Evolutionary conservation across 2,888 invertebrate genomes (phyloP), one percentile per base, ranked within the genome.

Genomic region (Lamproptera curius): DNA sequence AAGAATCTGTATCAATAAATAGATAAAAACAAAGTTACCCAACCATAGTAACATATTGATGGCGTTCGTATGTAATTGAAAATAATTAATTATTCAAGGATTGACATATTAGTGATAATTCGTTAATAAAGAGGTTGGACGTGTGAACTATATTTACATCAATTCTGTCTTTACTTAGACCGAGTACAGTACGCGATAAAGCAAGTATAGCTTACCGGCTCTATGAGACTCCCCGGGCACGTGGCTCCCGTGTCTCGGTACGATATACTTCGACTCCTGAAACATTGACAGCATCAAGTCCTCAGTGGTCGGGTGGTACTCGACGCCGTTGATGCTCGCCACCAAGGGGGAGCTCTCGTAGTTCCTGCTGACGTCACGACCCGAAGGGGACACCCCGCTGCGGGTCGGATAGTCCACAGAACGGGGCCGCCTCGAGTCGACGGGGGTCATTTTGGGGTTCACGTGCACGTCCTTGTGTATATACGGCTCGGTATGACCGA

Each of bases 401-500:
- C 70, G 58, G 1, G 69, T 51, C 20, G 73, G 80, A 50, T 76
- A 81, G 52, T 85, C 87, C 9, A 83, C 85, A 0, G 87, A 86
- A 1, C 80, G 70, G 31, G 86, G 87, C 52, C 87, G 65, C 35
- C 87, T 65, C 5, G 69, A 52, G 49, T 86, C 86, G 26, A 84
- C 84, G 0, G 86, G 85, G 16, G 88, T 88, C 88, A 89, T 89
- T 55, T 88, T 88, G n/a, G 88, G 88, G 53, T 89, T 89, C 0
- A 89, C 78, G 51, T 89, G 88, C 16, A 89, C 88, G 49, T 89
- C 88, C 56, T 89, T 89, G 55, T 88, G 88, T 14, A 87, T 87
- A 40, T 87, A 87, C 5, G 81, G 78, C 51, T 85, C 85, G 4
- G 64, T 62, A n/a, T 76, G 59, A 45, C 59, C 65, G 51, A 63